phyloP scores from a whole-genome alignment of 2,113 vertebrate genomes.

The Egretta garzetta region DNA sequence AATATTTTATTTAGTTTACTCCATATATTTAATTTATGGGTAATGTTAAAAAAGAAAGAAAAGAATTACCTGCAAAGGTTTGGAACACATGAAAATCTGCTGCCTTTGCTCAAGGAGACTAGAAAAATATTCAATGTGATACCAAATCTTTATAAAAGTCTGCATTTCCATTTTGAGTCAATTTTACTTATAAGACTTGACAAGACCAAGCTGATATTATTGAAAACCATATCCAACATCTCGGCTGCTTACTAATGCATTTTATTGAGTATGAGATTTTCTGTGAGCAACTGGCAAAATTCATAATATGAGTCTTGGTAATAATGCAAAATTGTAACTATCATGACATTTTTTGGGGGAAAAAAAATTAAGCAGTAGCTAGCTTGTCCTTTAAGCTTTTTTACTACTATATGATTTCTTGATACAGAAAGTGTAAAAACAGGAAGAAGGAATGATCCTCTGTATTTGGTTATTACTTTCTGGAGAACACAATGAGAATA shows the following conservation, averaged over 20 bases:
- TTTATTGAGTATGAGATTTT: not conserved
- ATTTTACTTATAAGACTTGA: not conserved
- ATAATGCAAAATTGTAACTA: not conserved
- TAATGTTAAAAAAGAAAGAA: not conserved
- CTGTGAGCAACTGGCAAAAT: not conserved
- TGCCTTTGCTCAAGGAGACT: not conserved
- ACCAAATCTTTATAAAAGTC: not conserved
- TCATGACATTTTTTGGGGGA: accelerated
- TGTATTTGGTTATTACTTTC: not conserved
- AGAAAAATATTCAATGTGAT: not conserved
- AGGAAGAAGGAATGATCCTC: not conserved
- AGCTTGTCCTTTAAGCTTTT: not conserved
- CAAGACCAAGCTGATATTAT: not conserved
- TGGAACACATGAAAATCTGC: not conserved
- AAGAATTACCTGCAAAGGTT: not conserved
- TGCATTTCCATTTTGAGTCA: not conserved
- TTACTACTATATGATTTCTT: not conserved
- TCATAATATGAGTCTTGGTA: not conserved
- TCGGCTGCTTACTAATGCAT: not conserved
- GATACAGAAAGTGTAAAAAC: not conserved
- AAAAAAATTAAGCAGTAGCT: not conserved
- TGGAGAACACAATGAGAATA: not conserved
- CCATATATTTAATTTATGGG: not conserved
- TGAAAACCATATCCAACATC: not conserved
- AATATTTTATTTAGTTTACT: not conserved